Conservation (phyloP, 2,888 invertebrate genomes). For the Agapostemon virescens region DNA sequence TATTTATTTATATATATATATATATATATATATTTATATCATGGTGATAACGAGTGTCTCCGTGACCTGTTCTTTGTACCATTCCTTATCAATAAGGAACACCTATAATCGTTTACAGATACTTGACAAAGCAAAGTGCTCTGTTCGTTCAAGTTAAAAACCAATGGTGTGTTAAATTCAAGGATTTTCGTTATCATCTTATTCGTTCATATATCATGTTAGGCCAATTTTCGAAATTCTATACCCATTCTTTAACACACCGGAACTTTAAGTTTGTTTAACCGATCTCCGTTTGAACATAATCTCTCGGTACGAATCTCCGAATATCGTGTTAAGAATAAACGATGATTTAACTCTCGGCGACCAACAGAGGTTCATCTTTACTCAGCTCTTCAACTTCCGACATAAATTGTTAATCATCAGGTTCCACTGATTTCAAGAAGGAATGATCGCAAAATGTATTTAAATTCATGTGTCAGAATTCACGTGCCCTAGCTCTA, state of each 20-base stretch:
- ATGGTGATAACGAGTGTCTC: conserved; percentile 49
- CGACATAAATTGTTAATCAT: not conserved
- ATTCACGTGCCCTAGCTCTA: not conserved
- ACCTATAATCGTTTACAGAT: conserved; percentile 21
- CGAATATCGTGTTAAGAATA: not conserved
- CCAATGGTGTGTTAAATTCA: not conserved
- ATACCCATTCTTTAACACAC: not conserved
- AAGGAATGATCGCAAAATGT: not conserved
- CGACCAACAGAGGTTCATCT: not conserved
- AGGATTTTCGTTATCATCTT: not conserved
- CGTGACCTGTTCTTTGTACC: conserved; percentile 51
- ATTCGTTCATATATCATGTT: not conserved
- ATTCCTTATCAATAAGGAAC: conserved; percentile 64
- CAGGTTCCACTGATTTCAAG: not conserved
- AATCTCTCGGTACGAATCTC: not conserved
- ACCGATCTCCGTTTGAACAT: not conserved
- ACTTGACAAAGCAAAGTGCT: conserved; percentile 28
- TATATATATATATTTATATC: conserved; percentile 32
- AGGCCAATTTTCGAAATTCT: not conserved
- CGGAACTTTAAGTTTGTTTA: not conserved
- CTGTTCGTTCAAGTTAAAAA: not conserved
- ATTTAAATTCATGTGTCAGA: not conserved
- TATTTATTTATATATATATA: conserved; percentile 30
- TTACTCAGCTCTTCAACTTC: not conserved
- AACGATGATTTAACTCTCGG: not conserved